A percentile compares a stretch with the other conserved stretches of the same genome.
Conservation (phyloP, 2,797 vertebrate genomes). For the Forpus xanthops region DNA sequence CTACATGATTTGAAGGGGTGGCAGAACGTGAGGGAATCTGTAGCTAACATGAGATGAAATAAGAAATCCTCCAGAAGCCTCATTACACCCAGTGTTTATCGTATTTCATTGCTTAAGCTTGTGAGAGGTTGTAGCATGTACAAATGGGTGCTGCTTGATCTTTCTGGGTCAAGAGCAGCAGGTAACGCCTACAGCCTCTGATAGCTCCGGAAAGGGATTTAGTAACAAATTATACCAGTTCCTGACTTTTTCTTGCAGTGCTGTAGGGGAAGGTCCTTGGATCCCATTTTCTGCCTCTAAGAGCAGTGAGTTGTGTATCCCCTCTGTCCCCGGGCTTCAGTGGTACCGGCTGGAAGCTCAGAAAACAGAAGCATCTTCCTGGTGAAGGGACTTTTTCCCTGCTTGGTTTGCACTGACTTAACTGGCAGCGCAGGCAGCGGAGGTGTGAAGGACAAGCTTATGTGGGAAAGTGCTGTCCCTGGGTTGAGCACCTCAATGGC, state of each 20-base stretch:
- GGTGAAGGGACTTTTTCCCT: not conserved
- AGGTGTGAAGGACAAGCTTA: not conserved
- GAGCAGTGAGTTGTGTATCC: not conserved
- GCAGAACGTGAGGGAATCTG: rapidly evolving
- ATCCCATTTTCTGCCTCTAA: rapidly evolving
- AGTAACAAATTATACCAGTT: not conserved
- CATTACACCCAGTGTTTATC: rapidly evolving
- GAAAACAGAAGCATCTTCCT: rapidly evolving
- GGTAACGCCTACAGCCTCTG: not conserved
- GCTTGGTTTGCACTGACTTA: not conserved
- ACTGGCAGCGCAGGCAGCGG: not conserved
- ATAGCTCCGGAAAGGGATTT: not conserved
- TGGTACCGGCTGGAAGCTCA: not conserved
- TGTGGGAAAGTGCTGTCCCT: not conserved
- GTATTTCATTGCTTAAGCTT: not conserved
- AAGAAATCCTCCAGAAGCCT: not conserved
- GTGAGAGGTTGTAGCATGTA: not conserved
- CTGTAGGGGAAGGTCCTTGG: not conserved
- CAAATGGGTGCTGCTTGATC: not conserved
- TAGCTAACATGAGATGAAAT: rapidly evolving
- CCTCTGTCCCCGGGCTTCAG: not conserved
- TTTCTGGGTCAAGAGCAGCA: conserved; percentile 38
- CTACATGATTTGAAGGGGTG: not conserved
- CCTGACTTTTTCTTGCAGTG: not conserved
- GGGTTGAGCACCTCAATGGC: not conserved